phyloP scores from a whole-genome alignment of 2,113 vertebrate species.

The Mobula hypostoma region DNA sequence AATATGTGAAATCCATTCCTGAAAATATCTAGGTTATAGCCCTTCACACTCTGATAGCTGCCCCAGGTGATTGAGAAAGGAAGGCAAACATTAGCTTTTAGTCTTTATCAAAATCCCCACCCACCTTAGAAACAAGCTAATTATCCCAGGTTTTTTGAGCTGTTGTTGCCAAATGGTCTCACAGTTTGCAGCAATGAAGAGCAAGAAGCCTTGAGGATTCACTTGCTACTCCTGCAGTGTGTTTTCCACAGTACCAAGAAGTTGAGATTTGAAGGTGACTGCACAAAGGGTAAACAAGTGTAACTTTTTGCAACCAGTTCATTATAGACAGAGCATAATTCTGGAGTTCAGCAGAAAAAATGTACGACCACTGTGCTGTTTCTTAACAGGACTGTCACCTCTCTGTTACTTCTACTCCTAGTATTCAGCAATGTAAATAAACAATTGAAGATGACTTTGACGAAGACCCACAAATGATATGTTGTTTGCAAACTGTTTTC shows the following conservation, averaged over 20 bases:
- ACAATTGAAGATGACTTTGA: neutral
- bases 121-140: conserved; percentile 62
- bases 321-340: neutral
- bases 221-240: conserved; percentile 55
- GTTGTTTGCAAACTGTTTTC: neutral
- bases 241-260: conserved; percentile 51
- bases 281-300: conserved; percentile 49
- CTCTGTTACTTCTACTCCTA: neutral
- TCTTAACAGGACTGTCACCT: neutral
- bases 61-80: neutral
- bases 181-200: conserved; percentile 59
- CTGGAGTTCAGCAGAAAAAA: neutral
- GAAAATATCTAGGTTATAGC: neutral
- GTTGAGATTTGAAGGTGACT: conserved; percentile 54
- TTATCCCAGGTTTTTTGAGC: conserved; percentile 60
- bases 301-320: conserved; percentile 45
- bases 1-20: neutral
- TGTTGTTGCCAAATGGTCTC: conserved; percentile 63
- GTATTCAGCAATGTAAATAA: neutral
- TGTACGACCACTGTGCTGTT: no score
- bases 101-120: conserved; percentile 43
- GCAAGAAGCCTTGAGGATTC: conserved; percentile 60
- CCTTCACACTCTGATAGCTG: neutral
- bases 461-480: no score
- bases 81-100: conserved; percentile 48